Evolutionary conservation across 2,113 vertebrate genomes (phyloP).

Genomic region (Equus przewalskii): DNA sequence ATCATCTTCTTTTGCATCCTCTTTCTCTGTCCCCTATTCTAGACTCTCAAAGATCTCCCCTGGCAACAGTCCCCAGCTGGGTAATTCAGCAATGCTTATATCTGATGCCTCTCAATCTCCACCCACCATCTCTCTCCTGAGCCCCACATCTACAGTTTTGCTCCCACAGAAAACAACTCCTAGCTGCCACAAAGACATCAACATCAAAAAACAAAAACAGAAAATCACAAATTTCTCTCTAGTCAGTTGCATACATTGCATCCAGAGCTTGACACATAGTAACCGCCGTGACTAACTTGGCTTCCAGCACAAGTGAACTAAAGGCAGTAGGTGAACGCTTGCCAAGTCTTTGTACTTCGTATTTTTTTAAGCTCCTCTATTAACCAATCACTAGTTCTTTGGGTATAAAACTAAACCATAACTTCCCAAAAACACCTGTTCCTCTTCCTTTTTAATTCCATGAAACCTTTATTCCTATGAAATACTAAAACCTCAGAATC

Average conservation of each 20-base stretch:
- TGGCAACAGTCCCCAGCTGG: neutral
- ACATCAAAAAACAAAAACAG: constrained; percentile 1
- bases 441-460: neutral
- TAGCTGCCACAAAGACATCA: neutral
- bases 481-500: constrained; percentile 44
- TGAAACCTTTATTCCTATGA: constrained; percentile 20
- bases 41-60: neutral
- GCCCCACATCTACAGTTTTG: neutral
- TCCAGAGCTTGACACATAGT: neutral
- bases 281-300: neutral
- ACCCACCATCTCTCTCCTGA: neutral
- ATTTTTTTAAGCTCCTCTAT: neutral
- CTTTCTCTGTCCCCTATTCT: neutral
- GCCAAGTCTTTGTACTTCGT: neutral
- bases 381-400: constrained; percentile 18
- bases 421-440: constrained; percentile 13
- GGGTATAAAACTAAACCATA: neutral
- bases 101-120: neutral
- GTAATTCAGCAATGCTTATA: neutral
- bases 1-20: neutral
- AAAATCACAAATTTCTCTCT: constrained; percentile 37
- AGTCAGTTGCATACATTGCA: neutral
- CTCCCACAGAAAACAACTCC: neutral
- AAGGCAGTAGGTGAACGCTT: neutral
- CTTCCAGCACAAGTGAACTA: constrained; percentile 26